These are phyloP conservation scores for Hyles vespertilio DNA, from an alignment of 1,140 invertebrate species.

Conservation along the genomic window DNA sequence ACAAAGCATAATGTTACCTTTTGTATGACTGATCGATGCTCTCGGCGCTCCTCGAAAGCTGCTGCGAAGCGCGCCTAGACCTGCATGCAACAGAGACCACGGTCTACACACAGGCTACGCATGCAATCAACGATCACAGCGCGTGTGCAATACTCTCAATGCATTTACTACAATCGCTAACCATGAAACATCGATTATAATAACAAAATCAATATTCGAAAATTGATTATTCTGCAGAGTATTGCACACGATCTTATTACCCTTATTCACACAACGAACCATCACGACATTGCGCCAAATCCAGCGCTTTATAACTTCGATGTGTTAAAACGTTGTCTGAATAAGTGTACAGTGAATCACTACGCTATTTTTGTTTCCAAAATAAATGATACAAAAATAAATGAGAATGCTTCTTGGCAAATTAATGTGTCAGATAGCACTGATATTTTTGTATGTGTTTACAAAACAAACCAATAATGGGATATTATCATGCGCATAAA, in stretches of 20 bases:
- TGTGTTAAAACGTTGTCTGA: background rate
- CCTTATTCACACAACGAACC: no score
- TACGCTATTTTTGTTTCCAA: background rate
- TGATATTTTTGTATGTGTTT: no score
- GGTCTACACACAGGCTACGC: conserved; percentile 57
- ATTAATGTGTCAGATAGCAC: no score
- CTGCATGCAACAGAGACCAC: conserved; percentile 75
- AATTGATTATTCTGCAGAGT: no score
- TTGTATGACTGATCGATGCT: conserved; percentile 72
- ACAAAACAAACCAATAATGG: no score
- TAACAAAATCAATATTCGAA: no score
- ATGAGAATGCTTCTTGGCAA: background rate
- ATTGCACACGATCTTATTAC: no score
- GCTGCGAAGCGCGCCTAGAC: conserved; percentile 88
- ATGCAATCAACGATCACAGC: conserved; percentile 37
- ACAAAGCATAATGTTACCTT: conserved; percentile 43
- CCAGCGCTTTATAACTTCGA: conserved; percentile 24
- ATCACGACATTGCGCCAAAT: no score
- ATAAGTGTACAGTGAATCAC: no score
- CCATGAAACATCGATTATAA: conserved; percentile 15
- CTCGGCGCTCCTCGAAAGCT: conserved; percentile 81
- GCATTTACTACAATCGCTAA: conserved; percentile 6
- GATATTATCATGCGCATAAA: no score
- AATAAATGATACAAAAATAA: background rate
- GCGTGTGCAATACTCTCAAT: conserved; percentile 3